Evolutionary conservation across 2,797 vertebrate species (phyloP), one percentile per base, ranked within the genome.

Genomic region (Premnoplex brunnescens): DNA sequence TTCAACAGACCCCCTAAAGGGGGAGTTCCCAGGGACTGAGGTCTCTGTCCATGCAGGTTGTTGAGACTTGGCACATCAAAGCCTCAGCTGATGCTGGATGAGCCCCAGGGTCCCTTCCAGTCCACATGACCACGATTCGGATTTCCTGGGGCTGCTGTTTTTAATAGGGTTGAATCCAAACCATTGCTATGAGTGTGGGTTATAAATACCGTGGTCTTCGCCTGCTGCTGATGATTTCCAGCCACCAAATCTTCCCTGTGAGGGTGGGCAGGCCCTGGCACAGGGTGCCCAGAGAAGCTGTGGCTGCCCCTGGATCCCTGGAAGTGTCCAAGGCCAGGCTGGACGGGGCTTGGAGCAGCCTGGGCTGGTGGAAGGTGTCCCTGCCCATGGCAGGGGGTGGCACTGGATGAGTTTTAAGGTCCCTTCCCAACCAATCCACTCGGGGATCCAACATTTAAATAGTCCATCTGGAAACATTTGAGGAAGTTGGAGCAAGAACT

Each of bases 251-350:
- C 21, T 74, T 32, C 30, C 54, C 69, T 54, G 39, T 2, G 39
- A 60, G 39, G 6, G 14, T 46, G 54, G 24, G 1, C 4, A 34
- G 10, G 7, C 8, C 14, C 46, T 32, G 46, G 34, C 39, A 67
- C 1, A 34, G 17, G 1, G 17, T n/a, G 3, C 6, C 17, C 48
- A 68, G 22, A 14, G 32, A 0, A 68, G 36, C 32, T 62, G 36
- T 24, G 41, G 34, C 32, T 68, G 36, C 19, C 6, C 26, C 36
- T n/a, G 30, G 37, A 55, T 27, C 8, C 21, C 48, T 75, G 77
- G 18, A 0, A 69, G 4, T 3, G 3, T 5, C 36, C 86, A 24
- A 43, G 19, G 23, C 32, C 43, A 21, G 41, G 23, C 0, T 37
- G n/a, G 51, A 52, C 2, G 7, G 51, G 27, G 17, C 27, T 52